Conservation (phyloP, 1,140 invertebrate species). For the Drosophila lini region DNA sequence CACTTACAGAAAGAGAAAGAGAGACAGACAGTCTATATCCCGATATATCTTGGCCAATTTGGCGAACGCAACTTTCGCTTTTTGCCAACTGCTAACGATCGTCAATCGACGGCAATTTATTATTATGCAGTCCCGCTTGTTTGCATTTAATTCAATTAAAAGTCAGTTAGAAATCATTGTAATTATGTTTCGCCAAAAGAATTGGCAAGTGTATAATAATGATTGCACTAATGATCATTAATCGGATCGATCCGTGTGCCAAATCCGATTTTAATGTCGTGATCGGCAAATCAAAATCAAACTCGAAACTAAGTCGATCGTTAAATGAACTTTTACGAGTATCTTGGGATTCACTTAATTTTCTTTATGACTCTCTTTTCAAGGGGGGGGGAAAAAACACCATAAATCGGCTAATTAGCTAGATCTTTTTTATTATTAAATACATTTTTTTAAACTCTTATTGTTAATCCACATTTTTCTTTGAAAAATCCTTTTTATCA, state of each 20-base stretch:
- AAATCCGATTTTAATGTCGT: slow-evolving; percentile 34
- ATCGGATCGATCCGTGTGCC: slow-evolving; percentile 12
- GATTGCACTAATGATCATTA: slow-evolving; percentile 43
- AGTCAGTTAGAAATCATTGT: slow-evolving; percentile 78
- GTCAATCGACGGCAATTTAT: slow-evolving; percentile 81
- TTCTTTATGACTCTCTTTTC: not conserved
- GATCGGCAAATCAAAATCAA: slow-evolving; percentile 5
- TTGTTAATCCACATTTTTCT: not conserved
- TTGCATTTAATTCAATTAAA: slow-evolving; percentile 81
- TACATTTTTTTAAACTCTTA: not conserved
- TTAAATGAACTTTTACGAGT: slow-evolving; percentile 20
- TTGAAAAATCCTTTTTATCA: not conserved
- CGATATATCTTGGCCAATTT: slow-evolving; percentile 66
- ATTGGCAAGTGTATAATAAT: slow-evolving; percentile 36
- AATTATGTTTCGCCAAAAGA: slow-evolving; percentile 57
- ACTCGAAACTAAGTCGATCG: slow-evolving; percentile 14
- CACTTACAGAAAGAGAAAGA: slow-evolving; percentile 4
- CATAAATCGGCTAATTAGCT: not conserved
- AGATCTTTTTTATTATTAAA: not conserved
- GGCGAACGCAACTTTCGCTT: slow-evolving; percentile 77
- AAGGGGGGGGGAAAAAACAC: too few relatives aligned
- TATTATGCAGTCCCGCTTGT: slow-evolving; percentile 73
- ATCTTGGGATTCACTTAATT: not conserved
- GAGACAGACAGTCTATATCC: slow-evolving; percentile 7
- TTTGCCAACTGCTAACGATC: slow-evolving; percentile 71